A percentile compares a stretch with the other conserved stretches of the same genome.
phyloP scores from a whole-genome alignment of 2,797 vertebrate species.

The Hippopotamyrus pictus region DNA sequence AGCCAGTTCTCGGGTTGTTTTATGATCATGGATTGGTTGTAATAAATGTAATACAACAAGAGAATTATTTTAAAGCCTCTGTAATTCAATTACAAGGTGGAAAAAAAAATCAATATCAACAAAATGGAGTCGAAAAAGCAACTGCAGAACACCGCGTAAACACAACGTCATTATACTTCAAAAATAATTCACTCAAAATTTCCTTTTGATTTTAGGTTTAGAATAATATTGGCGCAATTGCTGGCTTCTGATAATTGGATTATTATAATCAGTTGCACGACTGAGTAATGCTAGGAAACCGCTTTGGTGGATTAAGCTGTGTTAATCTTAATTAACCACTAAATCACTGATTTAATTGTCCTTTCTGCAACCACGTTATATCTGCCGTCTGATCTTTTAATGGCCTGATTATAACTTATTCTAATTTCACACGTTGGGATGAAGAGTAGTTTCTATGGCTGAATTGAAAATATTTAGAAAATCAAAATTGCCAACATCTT shows the following conservation, averaged over 20 bases:
- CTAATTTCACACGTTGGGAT: background rate
- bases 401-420: background rate
- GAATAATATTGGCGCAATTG: background rate
- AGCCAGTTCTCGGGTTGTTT: background rate
- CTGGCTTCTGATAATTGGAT: background rate
- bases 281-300: background rate
- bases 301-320: background rate
- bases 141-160: background rate
- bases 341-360: background rate
- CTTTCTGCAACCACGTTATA: background rate
- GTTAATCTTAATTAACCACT: background rate
- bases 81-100: background rate
- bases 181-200: background rate
- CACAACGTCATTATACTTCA: background rate
- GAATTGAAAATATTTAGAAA: constrained; percentile 11
- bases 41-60: background rate
- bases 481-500: background rate
- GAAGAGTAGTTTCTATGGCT: background rate
- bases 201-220: background rate
- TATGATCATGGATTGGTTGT: constrained; percentile 10
- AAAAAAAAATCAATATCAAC: background rate
- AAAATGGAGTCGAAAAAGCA: background rate
- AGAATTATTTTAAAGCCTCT: background rate
- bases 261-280: background rate
- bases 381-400: background rate